Percentiles rank a stretch among this genome's conserved stretches.
These are phyloP conservation scores for Microctenopoma steveboyesi DNA, from an alignment of 2,797 vertebrate species.

Conservation along the genomic window DNA sequence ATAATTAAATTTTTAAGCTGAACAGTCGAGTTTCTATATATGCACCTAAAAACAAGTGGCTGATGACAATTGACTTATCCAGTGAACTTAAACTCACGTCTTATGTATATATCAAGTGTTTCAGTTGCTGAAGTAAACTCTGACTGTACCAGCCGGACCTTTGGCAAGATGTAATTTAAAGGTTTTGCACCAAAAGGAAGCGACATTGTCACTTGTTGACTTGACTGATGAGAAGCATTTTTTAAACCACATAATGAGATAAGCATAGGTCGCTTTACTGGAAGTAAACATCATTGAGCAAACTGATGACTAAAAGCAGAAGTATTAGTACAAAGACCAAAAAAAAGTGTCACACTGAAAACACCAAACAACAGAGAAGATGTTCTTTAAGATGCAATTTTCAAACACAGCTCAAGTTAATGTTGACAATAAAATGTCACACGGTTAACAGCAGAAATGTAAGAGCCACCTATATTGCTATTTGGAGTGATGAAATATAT, in stretches of 20 bases:
- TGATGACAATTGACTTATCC: not conserved
- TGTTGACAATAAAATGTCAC: too few species aligned
- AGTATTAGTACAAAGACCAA: not conserved
- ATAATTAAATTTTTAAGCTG: slow-evolving; percentile 9
- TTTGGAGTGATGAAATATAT: too few species aligned
- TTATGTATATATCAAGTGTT: slow-evolving; percentile 9
- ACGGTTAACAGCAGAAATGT: too few species aligned
- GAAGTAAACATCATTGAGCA: not conserved
- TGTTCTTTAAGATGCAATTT: too few species aligned
- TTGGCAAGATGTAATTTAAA: not conserved
- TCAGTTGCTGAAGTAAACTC: not conserved
- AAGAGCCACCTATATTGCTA: too few species aligned
- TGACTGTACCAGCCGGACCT: not conserved
- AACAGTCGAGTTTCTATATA: not conserved
- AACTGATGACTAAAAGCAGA: slow-evolving; percentile 2
- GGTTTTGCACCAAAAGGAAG: not conserved
- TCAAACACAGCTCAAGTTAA: too few species aligned
- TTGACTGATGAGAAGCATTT: not conserved
- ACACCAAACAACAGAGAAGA: not conserved
- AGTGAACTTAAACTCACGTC: not conserved
- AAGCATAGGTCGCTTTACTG: not conserved
- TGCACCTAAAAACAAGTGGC: not conserved
- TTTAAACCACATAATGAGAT: slow-evolving; percentile 17
- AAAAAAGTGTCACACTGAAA: not conserved
- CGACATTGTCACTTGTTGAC: not conserved